Percentiles rank a stretch among this genome's conserved stretches.
phyloP scores from a whole-genome alignment of 2,113 vertebrate species.

The Condylura cristata region DNA sequence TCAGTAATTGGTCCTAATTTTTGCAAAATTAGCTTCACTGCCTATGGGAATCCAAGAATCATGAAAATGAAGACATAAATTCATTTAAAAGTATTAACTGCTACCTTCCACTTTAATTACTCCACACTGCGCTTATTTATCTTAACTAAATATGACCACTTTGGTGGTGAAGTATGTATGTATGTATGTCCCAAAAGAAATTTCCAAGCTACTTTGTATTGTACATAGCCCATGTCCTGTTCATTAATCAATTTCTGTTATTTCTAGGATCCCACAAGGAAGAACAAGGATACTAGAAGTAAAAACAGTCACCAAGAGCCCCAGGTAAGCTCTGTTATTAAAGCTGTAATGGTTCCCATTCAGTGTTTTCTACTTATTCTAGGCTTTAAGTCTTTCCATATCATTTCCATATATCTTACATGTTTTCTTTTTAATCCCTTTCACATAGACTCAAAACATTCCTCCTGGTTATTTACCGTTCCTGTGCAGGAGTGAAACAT shows the following conservation, averaged over 20 bases:
- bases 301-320: background rate
- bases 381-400: no score
- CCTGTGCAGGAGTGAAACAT: constrained; percentile 96
- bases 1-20: constrained; percentile 92
- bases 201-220: constrained; percentile 21
- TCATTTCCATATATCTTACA: background rate
- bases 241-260: background rate
- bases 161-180: background rate
- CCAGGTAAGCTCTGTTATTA: background rate
- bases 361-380: background rate
- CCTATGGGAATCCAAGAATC: constrained; percentile 82
- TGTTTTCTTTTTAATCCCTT: background rate
- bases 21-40: constrained; percentile 88
- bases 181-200: background rate
- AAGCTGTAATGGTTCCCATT: background rate
- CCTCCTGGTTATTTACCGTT: constrained; percentile 84
- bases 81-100: background rate
- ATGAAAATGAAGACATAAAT: background rate
- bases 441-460: background rate
- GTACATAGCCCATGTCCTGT: background rate
- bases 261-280: background rate
- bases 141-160: background rate
- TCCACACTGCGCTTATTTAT: background rate
- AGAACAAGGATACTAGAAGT: background rate
- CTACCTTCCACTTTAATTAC: background rate